These are phyloP conservation scores for Antennarius striatus DNA, from an alignment of 2,113 vertebrate genomes.

Conservation along the genomic window DNA sequence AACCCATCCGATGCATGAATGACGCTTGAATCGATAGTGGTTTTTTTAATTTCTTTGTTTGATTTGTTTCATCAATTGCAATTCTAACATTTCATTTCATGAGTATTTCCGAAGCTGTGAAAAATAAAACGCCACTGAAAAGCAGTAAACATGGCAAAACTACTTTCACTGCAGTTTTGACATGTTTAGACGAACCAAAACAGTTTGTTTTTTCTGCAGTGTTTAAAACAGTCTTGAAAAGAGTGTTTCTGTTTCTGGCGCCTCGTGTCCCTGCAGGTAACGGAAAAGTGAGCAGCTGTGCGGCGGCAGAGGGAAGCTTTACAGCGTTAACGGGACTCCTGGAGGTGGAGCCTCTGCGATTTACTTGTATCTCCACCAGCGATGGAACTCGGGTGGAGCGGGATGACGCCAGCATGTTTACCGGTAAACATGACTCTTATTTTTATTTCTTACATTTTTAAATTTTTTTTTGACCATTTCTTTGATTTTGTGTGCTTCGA, in stretches of 20 bases:
- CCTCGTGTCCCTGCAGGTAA: slow-evolving; percentile 80
- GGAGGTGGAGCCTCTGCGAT: slow-evolving; percentile 98
- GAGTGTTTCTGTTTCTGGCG: neutral
- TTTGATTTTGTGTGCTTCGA: neutral
- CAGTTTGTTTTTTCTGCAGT: neutral
- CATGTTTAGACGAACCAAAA: neutral
- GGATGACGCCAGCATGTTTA: slow-evolving; percentile 99
- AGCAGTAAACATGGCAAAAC: too few relatives aligned
- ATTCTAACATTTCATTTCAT: too few relatives aligned
- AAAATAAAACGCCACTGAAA: too few relatives aligned
- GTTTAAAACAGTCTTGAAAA: too few relatives aligned
- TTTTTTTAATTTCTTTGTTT: too few relatives aligned
- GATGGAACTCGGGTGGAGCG: slow-evolving; percentile 99
- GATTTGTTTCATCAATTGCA: too few relatives aligned
- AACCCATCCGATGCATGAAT: too few relatives aligned
- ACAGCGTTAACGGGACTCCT: slow-evolving; percentile 96
- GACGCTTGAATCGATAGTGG: too few relatives aligned
- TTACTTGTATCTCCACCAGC: slow-evolving; percentile 98
- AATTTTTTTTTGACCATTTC: neutral
- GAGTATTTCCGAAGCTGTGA: too few relatives aligned
- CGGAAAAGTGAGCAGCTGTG: slow-evolving; percentile 93
- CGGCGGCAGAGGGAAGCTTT: slow-evolving; percentile 97
- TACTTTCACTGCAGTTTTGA: too few relatives aligned
- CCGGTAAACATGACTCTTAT: slow-evolving; percentile 82
- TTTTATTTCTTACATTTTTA: neutral